These are phyloP conservation scores for Hyles euphorbiae DNA, from an alignment of 1,140 invertebrate genomes.

Conservation along the genomic window DNA sequence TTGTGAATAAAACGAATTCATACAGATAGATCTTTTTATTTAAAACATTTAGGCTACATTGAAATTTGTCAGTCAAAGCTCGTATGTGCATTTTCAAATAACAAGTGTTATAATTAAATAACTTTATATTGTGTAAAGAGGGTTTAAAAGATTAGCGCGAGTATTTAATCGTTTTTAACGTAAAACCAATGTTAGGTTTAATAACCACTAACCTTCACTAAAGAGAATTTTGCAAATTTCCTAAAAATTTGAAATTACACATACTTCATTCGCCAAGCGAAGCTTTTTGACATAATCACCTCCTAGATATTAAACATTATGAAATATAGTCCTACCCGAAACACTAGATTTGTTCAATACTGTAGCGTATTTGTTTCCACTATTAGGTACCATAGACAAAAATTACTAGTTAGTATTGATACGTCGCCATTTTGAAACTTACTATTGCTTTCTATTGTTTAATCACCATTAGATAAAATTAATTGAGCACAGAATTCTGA, in stretches of 20 bases:
- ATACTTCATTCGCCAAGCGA: too few relatives aligned
- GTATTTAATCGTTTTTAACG: too few relatives aligned
- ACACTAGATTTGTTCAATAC: not conserved
- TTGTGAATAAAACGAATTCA: not conserved
- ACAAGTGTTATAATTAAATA: not conserved
- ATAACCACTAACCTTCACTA: too few relatives aligned
- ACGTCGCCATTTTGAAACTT: not conserved
- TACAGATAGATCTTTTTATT: slow-evolving; percentile 9
- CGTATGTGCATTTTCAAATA: not conserved
- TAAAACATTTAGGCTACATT: slow-evolving; percentile 4
- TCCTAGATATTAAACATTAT: slow-evolving; percentile 5
- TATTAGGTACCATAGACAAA: not conserved
- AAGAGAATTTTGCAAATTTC: too few relatives aligned
- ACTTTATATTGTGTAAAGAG: too few relatives aligned
- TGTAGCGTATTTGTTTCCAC: not conserved
- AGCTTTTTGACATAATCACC: not conserved
- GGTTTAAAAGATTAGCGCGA: too few relatives aligned
- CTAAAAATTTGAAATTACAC: too few relatives aligned
- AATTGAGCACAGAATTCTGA: not conserved
- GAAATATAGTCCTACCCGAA: too few relatives aligned
- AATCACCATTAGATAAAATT: not conserved
- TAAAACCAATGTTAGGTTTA: too few relatives aligned
- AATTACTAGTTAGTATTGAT: not conserved
- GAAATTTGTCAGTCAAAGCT: slow-evolving; percentile 6
- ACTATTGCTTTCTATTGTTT: not conserved